Conservation (phyloP, 1,140 invertebrate species). For the Platyura marginata region DNA sequence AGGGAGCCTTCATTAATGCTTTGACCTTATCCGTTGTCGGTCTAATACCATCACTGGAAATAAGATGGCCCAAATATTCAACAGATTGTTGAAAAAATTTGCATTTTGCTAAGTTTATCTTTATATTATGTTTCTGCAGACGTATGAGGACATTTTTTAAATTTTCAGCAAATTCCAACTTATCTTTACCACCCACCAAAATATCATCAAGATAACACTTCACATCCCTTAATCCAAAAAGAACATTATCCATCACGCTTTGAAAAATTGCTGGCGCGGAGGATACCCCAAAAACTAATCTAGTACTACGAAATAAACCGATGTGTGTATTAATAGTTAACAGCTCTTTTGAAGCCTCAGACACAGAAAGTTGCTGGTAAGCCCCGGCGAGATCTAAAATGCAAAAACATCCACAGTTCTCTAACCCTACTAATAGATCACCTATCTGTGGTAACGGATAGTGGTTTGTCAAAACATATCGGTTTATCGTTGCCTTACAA, state of each 20-base stretch:
- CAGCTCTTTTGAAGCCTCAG: constrained; percentile 3
- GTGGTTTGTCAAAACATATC: constrained; percentile 4
- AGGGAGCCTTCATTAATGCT: constrained; percentile 17
- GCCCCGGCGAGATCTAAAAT: constrained; percentile 4
- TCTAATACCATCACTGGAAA: constrained; percentile 16
- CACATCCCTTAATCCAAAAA: not conserved
- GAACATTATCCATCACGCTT: constrained; percentile 2
- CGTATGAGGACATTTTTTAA: not conserved
- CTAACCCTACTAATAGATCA: constrained; percentile 3
- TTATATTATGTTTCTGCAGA: constrained; percentile 3
- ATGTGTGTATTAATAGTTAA: constrained; percentile 5
- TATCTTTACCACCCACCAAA: not conserved
- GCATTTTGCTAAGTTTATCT: constrained; percentile 3
- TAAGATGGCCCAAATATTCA: constrained; percentile 19
- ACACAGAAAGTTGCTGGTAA: constrained; percentile 7
- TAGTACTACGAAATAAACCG: constrained; percentile 4
- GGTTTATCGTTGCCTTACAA: constrained; percentile 6
- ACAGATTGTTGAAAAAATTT: constrained; percentile 1
- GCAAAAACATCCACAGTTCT: constrained; percentile 1
- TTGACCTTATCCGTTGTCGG: constrained; percentile 15
- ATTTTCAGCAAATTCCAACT: not conserved
- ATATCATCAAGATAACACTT: constrained; percentile 4
- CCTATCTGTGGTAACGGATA: constrained; percentile 4
- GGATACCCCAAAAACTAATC: constrained; percentile 3
- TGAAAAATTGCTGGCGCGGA: constrained; percentile 4